These are phyloP conservation scores for Trachythela sp. DNA, from an alignment of 64 coral and sea anemone genomes.

Conservation along the genomic window DNA sequence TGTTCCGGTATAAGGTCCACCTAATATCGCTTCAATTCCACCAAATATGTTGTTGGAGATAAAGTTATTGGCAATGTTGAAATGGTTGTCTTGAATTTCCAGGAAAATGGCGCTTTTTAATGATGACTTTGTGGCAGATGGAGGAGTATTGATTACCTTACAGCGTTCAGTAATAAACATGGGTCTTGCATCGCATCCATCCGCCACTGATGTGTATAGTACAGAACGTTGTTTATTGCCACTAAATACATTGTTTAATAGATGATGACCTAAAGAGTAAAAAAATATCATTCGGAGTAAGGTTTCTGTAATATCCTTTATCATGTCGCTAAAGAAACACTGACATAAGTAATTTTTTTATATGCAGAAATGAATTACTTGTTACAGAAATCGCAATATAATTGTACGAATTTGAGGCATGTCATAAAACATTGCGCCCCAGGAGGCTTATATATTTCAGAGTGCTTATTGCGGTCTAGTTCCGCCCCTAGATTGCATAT, in stretches of 20 bases:
- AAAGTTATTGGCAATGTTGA: not conserved
- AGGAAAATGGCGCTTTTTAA: not conserved
- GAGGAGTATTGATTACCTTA: not conserved
- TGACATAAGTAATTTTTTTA: no score
- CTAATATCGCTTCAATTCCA: no score
- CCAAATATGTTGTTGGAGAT: not conserved
- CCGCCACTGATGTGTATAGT: constrained; percentile 1
- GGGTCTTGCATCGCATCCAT: not conserved
- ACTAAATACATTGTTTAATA: constrained; percentile 21
- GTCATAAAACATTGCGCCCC: no score
- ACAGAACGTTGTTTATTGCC: not conserved
- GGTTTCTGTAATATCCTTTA: no score
- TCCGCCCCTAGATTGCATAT: no score
- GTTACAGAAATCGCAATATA: no score
- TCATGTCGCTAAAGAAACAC: no score
- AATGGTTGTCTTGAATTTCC: constrained; percentile 35
- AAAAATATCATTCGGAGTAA: not conserved
- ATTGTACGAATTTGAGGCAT: no score
- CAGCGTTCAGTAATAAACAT: not conserved
- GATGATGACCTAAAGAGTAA: not conserved
- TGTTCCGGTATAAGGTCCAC: no score
- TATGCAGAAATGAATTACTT: no score
- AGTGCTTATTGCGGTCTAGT: no score
- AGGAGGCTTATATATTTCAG: no score
- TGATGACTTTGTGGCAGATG: not conserved